Percentiles rank a stretch among this genome's conserved stretches.
Evolutionary conservation across 2,113 vertebrate genomes (phyloP).

Genomic region (Nesoenas mayeri): DNA sequence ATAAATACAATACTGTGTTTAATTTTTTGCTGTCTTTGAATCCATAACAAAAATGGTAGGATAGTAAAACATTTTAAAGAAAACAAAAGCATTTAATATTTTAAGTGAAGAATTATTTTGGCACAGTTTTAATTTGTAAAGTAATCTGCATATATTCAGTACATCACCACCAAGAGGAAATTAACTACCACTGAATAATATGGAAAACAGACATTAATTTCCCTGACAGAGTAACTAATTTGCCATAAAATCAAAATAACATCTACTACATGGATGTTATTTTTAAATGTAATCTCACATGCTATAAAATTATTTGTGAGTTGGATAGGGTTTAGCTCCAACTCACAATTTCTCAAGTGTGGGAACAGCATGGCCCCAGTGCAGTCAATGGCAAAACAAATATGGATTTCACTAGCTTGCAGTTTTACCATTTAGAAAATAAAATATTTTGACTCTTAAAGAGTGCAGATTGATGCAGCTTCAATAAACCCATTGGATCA

Average conservation of each 20-base stretch:
- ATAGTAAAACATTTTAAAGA: constrained; percentile 2
- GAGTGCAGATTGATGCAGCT: background rate
- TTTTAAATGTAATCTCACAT: constrained; percentile 56
- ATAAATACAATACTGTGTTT: constrained; percentile 45
- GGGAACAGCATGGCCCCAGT: rapidly evolving
- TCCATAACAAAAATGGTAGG: constrained; percentile 35
- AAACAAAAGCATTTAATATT: background rate
- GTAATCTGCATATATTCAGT: constrained; percentile 15
- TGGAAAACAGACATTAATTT: background rate
- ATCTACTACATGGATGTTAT: constrained; percentile 49
- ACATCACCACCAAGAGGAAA: constrained; percentile 6
- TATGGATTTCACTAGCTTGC: background rate
- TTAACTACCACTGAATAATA: constrained; percentile 46
- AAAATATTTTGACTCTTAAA: background rate
- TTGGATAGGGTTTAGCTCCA: background rate
- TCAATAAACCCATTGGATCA: background rate
- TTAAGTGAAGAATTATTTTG: constrained; percentile 22
- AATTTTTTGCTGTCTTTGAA: constrained; percentile 62
- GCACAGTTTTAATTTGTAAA: background rate
- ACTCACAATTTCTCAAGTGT: background rate
- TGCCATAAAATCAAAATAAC: constrained; percentile 39
- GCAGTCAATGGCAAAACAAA: background rate
- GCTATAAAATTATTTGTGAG: background rate
- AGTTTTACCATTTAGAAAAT: background rate
- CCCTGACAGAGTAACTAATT: background rate